A percentile compares a stretch with the other conserved stretches of the same genome.
These are phyloP conservation scores for Anorthoa munda DNA, from an alignment of 2,888 invertebrate species.

Conservation along the genomic window DNA sequence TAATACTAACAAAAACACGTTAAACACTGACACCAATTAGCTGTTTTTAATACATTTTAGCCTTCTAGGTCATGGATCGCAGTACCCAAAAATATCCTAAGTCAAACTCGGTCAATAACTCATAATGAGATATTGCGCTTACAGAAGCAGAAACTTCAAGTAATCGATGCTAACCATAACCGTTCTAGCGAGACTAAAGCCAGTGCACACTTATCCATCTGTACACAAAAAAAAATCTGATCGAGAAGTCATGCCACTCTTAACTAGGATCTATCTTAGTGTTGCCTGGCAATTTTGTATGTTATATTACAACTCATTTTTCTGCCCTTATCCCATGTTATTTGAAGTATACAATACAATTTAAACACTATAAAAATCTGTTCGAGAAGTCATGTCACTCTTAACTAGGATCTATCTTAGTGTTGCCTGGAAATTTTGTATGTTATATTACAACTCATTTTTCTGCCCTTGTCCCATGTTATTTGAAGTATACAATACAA, in stretches of 20 bases:
- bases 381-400: too few relatives aligned
- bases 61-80: not conserved
- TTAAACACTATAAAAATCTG: too few relatives aligned
- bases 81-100: slow-evolving; percentile 35
- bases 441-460: too few relatives aligned
- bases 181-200: slow-evolving; percentile 31
- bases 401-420: too few relatives aligned
- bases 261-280: too few relatives aligned
- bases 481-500: too few relatives aligned
- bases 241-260: not conserved
- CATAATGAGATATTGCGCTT: slow-evolving; percentile 49
- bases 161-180: slow-evolving; percentile 32
- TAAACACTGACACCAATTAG: slow-evolving; percentile 6
- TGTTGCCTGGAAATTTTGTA: too few relatives aligned
- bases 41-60: slow-evolving; percentile 4
- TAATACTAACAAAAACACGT: not conserved
- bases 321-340: too few relatives aligned
- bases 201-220: slow-evolving; percentile 6
- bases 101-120: slow-evolving; percentile 45
- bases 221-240: not conserved
- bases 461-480: too few relatives aligned
- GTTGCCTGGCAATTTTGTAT: not conserved
- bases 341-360: too few relatives aligned
- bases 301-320: not conserved
- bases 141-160: slow-evolving; percentile 48